Base-by-base conservation (phyloP, 2,797 vertebrate species). In the Gymnothorax reevesii region DNA sequence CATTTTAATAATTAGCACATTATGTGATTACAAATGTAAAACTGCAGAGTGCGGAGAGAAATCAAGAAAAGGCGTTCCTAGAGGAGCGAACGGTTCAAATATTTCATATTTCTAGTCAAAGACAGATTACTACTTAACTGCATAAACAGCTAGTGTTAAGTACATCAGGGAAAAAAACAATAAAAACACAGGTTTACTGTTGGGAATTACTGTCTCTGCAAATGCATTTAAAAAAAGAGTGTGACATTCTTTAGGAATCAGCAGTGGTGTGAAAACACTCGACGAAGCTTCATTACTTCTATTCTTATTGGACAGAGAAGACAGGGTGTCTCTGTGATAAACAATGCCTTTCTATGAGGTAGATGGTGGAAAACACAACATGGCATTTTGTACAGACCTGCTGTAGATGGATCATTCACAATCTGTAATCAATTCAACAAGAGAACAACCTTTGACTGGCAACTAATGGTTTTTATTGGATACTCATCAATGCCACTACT, bases 211-310 rank as follows among this genome's bases (percentile, higher is more conserved):
- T 94, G 95, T 95, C 94, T 94, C 92, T 87, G 86, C 90, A 92
- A 93, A 93, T 94, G 95, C 95, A 90, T 95, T 95, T 95, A 79
- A 75, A 77, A 71, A 80, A 95, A 95, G 96, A 96, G 95, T 96
- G 95, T 96, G 94, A 95, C 95, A 96, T 96, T 93, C 95, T 96
- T 96, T 96, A 96, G 94, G 92, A 94, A 95, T 94, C 94, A 94
- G 94, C 94, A 94, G 94, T 90, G 92, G 90, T 93, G 90, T 96
- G 95, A 96, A 94, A 96, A 94, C 92, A 89, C 90, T 91, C 92
- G 93, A 90, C 92, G 94, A 94, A 93, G 94, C 94, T 93, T 95
- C 95, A 95, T 95, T 95, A 95, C 94, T 96, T 94, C 93, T 93
- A 91, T 89, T 95, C 95, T 94, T 95, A 95, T 95, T 94, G 92